Base-by-base conservation (phyloP, 1,140 invertebrate genomes). In the Riptortus pedestris region DNA sequence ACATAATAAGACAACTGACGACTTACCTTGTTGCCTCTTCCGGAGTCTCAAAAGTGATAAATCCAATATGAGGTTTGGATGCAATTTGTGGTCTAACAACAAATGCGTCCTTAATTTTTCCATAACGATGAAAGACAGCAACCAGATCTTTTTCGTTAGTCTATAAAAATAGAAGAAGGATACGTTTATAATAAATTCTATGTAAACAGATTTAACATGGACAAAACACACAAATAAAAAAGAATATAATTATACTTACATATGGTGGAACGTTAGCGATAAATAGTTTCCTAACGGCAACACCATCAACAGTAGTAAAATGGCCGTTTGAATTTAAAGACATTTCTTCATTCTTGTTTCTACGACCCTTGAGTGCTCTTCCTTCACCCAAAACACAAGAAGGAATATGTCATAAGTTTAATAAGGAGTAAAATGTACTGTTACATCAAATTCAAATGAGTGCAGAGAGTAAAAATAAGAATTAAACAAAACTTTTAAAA, bases 251-350 rank as follows among this genome's bases (percentile, higher is more conserved):
- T n/a, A 20, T 11, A 48, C 7, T n/a, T 48, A 48, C 45, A 11
- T n/a, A 3, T 48, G 7, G 7, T n/a, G 45, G 7, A 4, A 48
- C 9, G 4, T 18, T 7, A n/a, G 45, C 7, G 5, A 48, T 18
- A 20, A 48, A 48, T 11, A 48, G n/a, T 20, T 48, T 48, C 45
- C 45, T 48, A 48, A 48, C 45, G 5, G 45, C 9, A 3, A 48
- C 18, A 48, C 45, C 45, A 48, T 48, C 45, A n/a, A 48, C 45
- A n/a, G 45, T 48, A 48, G 45, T 48, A 48, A 48, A 48, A 20
- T 48, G 45, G 45, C 45, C 45, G 7, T 48, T 18, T 11, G 11
- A 5, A 48, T 48, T 48, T 4, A 48, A 4, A 11, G n/a, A 18
- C n/a, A 48, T 7, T 48, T 18, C 18, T 11, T 48, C 18, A 48